Conservation (phyloP, 2,888 invertebrate species). For the Chloroclystis v-ata region DNA sequence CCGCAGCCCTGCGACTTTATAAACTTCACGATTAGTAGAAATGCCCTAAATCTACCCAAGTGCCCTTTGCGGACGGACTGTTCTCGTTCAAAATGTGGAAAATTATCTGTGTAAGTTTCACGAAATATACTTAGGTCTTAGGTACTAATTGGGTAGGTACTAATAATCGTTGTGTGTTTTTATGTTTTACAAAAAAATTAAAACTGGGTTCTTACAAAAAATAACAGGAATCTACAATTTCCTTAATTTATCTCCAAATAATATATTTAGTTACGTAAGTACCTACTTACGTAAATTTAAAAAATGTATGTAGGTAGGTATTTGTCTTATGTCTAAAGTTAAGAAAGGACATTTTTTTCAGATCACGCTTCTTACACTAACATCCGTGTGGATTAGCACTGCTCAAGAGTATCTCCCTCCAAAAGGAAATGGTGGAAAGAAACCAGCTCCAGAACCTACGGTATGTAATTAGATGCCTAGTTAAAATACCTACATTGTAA, state of each 20-base stretch:
- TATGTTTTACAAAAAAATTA: too few species aligned
- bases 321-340: too few species aligned
- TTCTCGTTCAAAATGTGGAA: slow-evolving; percentile 49
- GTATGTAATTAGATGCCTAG: slow-evolving; percentile 34
- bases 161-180: too few species aligned
- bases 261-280: not conserved
- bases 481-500: too few species aligned
- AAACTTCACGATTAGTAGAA: slow-evolving; percentile 42
- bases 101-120: slow-evolving; percentile 59
- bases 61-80: slow-evolving; percentile 34
- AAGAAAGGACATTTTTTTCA: too few species aligned
- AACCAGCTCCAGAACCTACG: slow-evolving; percentile 52
- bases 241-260: too few species aligned
- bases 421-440: slow-evolving; percentile 47
- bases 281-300: not conserved
- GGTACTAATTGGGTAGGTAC: too few species aligned
- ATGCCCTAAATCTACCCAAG: slow-evolving; percentile 39
- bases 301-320: too few species aligned
- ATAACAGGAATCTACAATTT: too few species aligned
- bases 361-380: slow-evolving; percentile 50
- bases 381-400: slow-evolving; percentile 53
- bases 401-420: slow-evolving; percentile 77
- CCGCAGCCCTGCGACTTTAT: slow-evolving; percentile 56
- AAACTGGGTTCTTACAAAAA: too few species aligned
- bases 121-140: too few species aligned